A percentile compares a stretch with the other conserved stretches of the same genome.
phyloP scores from a whole-genome alignment of 1,140 invertebrate genomes.

The Arion vulgaris region DNA sequence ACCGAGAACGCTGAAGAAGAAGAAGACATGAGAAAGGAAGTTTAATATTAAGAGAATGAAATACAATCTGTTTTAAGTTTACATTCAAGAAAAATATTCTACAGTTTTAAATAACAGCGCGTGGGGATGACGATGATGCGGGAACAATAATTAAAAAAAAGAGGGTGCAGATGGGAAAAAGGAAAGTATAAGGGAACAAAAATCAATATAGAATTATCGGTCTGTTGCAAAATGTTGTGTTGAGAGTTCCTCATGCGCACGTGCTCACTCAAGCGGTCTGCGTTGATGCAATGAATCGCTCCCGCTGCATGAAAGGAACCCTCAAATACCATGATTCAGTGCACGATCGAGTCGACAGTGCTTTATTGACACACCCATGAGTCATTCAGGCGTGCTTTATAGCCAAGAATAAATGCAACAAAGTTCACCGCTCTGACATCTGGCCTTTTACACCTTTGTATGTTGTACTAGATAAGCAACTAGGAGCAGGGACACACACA shows the following conservation, averaged over 20 bases:
- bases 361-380: conserved; percentile 4
- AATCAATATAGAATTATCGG: conserved; percentile 15
- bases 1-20: too few species aligned
- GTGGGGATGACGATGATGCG: neutral
- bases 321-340: conserved; percentile 6
- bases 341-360: conserved; percentile 7
- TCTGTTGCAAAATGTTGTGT: conserved; percentile 9
- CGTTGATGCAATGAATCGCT: conserved; percentile 14
- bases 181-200: neutral
- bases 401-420: neutral
- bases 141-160: neutral
- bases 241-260: neutral
- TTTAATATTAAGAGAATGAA: too few species aligned
- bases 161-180: neutral
- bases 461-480: neutral
- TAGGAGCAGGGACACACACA: too few species aligned
- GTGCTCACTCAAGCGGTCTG: conserved; percentile 5
- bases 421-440: neutral
- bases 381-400: neutral
- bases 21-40: too few species aligned
- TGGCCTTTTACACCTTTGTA: neutral
- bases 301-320: neutral
- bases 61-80: neutral
- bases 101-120: neutral
- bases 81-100: neutral